Percentiles rank a stretch among this genome's conserved stretches.
These are phyloP conservation scores for Cyprinus carpio DNA, from an alignment of 2,113 vertebrate genomes.

Conservation along the genomic window DNA sequence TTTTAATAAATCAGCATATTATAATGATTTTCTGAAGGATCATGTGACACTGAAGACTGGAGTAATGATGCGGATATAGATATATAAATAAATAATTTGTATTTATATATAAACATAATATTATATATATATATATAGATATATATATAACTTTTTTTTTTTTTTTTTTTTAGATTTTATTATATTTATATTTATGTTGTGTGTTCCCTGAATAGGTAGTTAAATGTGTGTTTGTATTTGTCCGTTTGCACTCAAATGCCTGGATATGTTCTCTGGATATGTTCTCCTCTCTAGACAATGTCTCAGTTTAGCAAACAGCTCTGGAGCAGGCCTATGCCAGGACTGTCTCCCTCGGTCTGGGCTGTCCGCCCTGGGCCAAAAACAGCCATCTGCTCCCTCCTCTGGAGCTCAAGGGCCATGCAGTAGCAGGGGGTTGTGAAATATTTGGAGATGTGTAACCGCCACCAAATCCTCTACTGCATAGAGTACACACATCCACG, in stretches of 20 bases:
- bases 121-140: too few species aligned
- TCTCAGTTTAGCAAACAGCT: constrained; percentile 47
- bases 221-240: background rate
- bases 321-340: background rate
- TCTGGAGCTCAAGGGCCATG: background rate
- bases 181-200: too few species aligned
- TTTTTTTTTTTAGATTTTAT: too few species aligned
- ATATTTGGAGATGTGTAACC: background rate
- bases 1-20: too few species aligned
- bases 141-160: too few species aligned
- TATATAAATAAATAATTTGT: too few species aligned
- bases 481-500: background rate
- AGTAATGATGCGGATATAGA: too few species aligned
- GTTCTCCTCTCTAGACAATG: background rate
- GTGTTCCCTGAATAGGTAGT: background rate
- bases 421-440: constrained; percentile 15
- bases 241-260: background rate
- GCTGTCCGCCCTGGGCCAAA: constrained; percentile 36
- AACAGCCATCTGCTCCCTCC: constrained; percentile 54
- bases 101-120: too few species aligned
- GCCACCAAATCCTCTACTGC: background rate
- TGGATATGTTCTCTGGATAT: constrained; percentile 28
- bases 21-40: too few species aligned
- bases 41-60: too few species aligned
- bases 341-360: background rate